phyloP scores from a whole-genome alignment of 2,888 invertebrate species.

The Aleiodes alternator region DNA sequence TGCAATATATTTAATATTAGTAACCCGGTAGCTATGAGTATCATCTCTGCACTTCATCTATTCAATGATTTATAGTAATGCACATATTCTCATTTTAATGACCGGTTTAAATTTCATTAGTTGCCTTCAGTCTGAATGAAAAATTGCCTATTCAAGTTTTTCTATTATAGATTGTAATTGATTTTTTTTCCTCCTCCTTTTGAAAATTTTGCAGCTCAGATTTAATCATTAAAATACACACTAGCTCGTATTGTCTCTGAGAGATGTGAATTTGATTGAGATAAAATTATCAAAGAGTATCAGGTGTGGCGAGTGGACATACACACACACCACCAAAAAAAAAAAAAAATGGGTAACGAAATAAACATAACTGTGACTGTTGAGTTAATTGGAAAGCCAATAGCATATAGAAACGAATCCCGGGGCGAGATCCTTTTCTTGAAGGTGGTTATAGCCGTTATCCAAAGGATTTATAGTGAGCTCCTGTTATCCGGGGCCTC shows the following conservation, averaged over 20 bases:
- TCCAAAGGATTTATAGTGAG: conserved; percentile 59
- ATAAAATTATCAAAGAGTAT: conserved; percentile 3
- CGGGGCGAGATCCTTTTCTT: conserved; percentile 48
- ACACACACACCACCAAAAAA: neutral
- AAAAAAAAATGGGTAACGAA: conserved; percentile 21
- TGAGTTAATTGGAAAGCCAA: conserved; percentile 57
- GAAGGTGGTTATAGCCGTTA: conserved; percentile 55
- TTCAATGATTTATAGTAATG: conserved; percentile 69
- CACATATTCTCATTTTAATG: conserved; percentile 47
- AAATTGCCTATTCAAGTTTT: conserved; percentile 11
- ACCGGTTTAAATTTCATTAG: conserved; percentile 22
- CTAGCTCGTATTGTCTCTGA: no score
- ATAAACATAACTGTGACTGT: conserved; percentile 48
- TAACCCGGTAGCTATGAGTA: conserved; percentile 67
- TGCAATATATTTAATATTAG: conserved; percentile 51
- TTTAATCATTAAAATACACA: no score
- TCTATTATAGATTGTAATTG: neutral
- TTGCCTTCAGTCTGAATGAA: neutral
- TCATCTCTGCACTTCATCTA: conserved; percentile 33
- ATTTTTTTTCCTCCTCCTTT: no score
- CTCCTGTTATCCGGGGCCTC: conserved; percentile 57
- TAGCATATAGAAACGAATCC: conserved; percentile 45
- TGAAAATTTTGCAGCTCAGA: no score
- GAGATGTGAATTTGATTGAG: no score
- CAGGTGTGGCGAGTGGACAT: conserved; percentile 25